phyloP scores from a whole-genome alignment of 2,888 invertebrate species.

The Nemapogon koenigi region DNA sequence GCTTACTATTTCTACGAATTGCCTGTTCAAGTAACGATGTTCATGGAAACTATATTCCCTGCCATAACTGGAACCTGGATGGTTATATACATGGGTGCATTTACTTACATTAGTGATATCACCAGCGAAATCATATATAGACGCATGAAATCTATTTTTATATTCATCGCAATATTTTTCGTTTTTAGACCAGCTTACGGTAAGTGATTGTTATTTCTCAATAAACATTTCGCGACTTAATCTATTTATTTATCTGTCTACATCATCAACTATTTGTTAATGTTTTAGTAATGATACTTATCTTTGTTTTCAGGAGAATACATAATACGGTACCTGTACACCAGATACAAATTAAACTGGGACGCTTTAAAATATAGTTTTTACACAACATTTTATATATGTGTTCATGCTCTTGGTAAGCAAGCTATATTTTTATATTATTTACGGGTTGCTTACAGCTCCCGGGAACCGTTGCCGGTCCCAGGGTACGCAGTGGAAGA shows the following conservation, averaged over 20 bases:
- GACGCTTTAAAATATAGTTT: constrained; percentile 52
- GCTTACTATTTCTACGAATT: constrained; percentile 60
- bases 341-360: constrained; percentile 55
- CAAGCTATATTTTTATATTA: constrained; percentile 7
- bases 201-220: no score
- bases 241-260: no score
- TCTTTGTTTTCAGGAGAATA: constrained; percentile 39
- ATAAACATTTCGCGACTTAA: no score
- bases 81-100: constrained; percentile 61
- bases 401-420: constrained; percentile 43
- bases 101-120: constrained; percentile 67
- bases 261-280: not conserved
- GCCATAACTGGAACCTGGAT: constrained; percentile 64
- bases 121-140: no score
- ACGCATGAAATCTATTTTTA: constrained; percentile 42
- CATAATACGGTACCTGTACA: constrained; percentile 50
- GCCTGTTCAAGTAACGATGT: constrained; percentile 56
- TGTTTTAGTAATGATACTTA: not conserved
- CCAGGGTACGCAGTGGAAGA: no score
- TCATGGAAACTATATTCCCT: constrained; percentile 57
- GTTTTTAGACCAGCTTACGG: constrained; percentile 47
- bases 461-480: no score
- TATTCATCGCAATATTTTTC: constrained; percentile 37
- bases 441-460: no score
- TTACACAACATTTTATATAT: constrained; percentile 45